Base-by-base conservation (phyloP, 2,888 invertebrate genomes). In the Epirrita christyi region DNA sequence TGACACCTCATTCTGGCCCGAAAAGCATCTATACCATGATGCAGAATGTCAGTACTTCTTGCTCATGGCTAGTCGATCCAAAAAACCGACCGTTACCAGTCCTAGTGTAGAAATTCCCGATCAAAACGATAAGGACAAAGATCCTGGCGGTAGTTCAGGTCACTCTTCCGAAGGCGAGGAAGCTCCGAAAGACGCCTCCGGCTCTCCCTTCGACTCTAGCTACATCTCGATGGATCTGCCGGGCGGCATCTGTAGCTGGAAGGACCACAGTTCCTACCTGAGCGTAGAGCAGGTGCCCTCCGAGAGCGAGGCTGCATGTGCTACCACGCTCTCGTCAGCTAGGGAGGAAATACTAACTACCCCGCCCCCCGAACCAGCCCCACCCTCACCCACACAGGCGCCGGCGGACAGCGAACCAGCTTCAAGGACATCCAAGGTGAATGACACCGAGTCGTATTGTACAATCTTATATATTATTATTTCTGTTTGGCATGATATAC, bases 191-290 rank as follows among this genome's bases (percentile, higher is more conserved):
- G 81, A 83, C 41, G 66, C 79, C 27, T 71, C 70, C 53, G 79
- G 80, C 45, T 85, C 84, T 11, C 84, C 86, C 34, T 85, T 76
- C 55, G 86, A 91, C 72, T 94, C 95, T 10, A 94, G 94, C 75
- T 94, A 94, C 72, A 93, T 95, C 71, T 93, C 95, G 46, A 94
- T 95, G 76, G 95, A 96, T 84, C 88, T 96, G 65, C 96, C 96
- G 6, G 96, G 96, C 61, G 96, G 96, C 53, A 94, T 96, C 70
- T 96, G 96, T 81, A 95, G 95, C 78, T 96, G 96, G 96, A 94
- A 94, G 80, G 96, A 96, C 78, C 94, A 96, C 78, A 96, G 96
- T 78, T 96, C 96, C 47, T 96, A 96, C 75, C 88, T 96, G 72
- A 93, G 95, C 72, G 78, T 92, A 74, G 95, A 95, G 58, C 74